phyloP scores from a whole-genome alignment of 2,888 invertebrate genomes.

The Smittia sp. region DNA sequence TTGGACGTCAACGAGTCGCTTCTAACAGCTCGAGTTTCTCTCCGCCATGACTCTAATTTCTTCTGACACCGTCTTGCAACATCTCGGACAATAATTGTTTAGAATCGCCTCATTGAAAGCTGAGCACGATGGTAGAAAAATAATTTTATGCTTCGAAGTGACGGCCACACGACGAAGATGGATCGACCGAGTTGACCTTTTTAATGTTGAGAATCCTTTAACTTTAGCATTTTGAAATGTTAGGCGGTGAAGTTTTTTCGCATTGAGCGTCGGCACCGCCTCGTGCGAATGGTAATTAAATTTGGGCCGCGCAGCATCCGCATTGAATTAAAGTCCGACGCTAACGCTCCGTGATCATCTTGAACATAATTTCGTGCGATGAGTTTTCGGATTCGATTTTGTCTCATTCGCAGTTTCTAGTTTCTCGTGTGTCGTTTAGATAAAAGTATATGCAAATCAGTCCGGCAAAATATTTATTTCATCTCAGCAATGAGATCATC shows the following conservation, averaged over 20 bases:
- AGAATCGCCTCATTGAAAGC: neutral
- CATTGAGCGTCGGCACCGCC: constrained; percentile 7
- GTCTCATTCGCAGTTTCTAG: neutral
- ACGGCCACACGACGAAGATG: constrained; percentile 6
- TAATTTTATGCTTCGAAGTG: neutral
- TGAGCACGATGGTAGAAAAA: neutral
- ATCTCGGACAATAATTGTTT: neutral
- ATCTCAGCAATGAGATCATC: constrained; percentile 7
- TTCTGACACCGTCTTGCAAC: neutral
- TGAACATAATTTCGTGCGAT: constrained; percentile 29
- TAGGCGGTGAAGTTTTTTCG: neutral
- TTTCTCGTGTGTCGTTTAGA: neutral
- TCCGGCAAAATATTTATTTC: neutral
- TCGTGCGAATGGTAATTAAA: neutral
- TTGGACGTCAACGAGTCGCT: too few relatives aligned
- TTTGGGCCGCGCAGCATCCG: constrained; percentile 17
- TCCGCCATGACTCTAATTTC: neutral
- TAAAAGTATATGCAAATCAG: neutral
- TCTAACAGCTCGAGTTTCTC: too few relatives aligned
- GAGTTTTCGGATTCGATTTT: neutral
- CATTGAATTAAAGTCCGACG: neutral
- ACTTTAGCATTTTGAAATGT: constrained; percentile 32
- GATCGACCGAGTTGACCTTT: constrained; percentile 35
- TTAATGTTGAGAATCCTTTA: constrained; percentile 30
- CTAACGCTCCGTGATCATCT: constrained; percentile 19